Percentiles rank a stretch among this genome's conserved stretches.
Evolutionary conservation across 2,797 vertebrate species (phyloP).

Genomic region (Petrocephalus schoutedeni): DNA sequence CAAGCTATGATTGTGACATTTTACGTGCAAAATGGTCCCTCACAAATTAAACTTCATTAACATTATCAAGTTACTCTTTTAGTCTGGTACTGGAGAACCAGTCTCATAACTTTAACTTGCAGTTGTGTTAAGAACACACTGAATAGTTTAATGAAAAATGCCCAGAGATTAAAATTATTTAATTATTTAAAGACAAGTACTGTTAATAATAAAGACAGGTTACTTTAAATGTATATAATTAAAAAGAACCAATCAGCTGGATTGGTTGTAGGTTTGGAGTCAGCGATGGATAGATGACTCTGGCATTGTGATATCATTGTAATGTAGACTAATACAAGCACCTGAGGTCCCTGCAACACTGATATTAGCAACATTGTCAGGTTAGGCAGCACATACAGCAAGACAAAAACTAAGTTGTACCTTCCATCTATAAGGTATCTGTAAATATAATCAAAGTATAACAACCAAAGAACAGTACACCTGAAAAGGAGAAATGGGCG

Average conservation of each 20-base stretch:
- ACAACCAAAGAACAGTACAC: neutral
- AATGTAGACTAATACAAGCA: neutral
- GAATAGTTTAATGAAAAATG: neutral
- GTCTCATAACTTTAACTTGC: neutral
- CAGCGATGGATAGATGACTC: neutral
- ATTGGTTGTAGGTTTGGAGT: neutral
- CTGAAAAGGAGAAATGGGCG: neutral
- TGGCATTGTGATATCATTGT: neutral
- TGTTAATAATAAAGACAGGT: neutral
- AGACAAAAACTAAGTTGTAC: neutral
- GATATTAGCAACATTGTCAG: neutral
- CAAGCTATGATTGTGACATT: neutral
- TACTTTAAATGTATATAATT: neutral
- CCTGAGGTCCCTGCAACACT: neutral
- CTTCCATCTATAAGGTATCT: neutral
- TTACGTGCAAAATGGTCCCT: neutral
- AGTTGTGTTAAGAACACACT: neutral
- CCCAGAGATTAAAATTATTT: neutral
- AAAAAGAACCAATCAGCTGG: neutral
- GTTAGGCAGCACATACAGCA: neutral
- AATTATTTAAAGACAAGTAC: neutral
- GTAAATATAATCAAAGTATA: neutral
- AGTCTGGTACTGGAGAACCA: neutral
- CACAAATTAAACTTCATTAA: neutral
- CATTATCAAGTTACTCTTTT: neutral